A percentile compares a stretch with the other conserved stretches of the same genome.
Evolutionary conservation across 37 sponge, comb jelly and placozoan genomes (phyloP).

Genomic region (Oscarella lobularis): DNA sequence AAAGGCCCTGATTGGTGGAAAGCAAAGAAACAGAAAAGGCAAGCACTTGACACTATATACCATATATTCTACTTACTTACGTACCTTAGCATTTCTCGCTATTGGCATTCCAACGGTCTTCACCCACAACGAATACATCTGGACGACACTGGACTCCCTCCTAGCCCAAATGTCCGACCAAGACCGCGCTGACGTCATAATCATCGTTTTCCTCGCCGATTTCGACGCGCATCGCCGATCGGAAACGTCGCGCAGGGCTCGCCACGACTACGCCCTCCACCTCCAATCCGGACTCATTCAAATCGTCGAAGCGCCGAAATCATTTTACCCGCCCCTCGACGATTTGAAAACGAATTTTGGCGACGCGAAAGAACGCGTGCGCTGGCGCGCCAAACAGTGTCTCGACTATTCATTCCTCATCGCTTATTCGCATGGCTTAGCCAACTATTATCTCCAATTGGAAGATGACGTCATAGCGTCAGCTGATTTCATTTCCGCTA

Average conservation of each 20-base stretch:
- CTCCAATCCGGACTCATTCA: constrained; percentile 7
- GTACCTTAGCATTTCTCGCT: not conserved
- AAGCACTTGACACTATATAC: no score
- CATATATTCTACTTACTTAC: no score
- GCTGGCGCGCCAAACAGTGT: constrained; percentile 20
- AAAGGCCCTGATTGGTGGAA: no score
- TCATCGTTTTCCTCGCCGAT: constrained; percentile 18
- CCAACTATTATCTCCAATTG: constrained; percentile 12
- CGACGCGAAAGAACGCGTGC: constrained; percentile 6
- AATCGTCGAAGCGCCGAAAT: constrained; percentile 3
- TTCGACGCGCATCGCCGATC: constrained; percentile 9
- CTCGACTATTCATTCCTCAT: constrained; percentile 12
- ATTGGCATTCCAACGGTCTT: constrained; percentile 1
- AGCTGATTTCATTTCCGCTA: not conserved
- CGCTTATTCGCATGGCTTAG: not conserved
- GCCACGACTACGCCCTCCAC: not conserved
- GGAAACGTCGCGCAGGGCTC: not conserved
- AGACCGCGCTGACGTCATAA: not conserved
- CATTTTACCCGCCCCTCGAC: constrained; percentile 11
- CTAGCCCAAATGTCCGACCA: not conserved
- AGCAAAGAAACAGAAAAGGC: no score
- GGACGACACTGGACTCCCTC: not conserved
- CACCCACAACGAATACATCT: not conserved
- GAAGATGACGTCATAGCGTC: constrained; percentile 22
- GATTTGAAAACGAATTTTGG: constrained; percentile 1